Evolutionary conservation across 2,888 invertebrate species (phyloP), one percentile per base, ranked within the genome.

Genomic region (Opisthograptis luteolata): DNA sequence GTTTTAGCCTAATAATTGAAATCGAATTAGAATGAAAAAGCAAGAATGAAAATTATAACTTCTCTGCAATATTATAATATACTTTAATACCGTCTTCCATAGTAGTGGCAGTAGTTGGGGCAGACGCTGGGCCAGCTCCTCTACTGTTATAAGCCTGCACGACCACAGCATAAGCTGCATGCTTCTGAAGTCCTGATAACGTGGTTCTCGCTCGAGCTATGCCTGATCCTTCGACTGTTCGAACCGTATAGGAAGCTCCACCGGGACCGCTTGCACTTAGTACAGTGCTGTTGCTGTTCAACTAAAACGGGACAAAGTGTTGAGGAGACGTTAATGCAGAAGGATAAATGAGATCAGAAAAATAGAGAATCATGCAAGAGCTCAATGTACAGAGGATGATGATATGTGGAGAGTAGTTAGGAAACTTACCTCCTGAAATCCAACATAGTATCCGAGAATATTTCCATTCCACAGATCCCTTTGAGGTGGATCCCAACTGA

Each of bases 401-500:
- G n/a, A n/a, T n/a, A n/a, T n/a, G n/a, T n/a, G n/a, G n/a, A n/a
- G n/a, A n/a, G n/a, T n/a, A n/a, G n/a, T n/a, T 32, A n/a, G 17
- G 6, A 12, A 8, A 64, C 73, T 70, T 69, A 94, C 92, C 79
- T 94, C 94, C 77, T 96, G 95, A 90, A 95, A 96, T 64, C 96
- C 96, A 17, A 97, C 95, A 75, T 96, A 96, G 82, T 96, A 97
- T 44, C 97, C 97, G 0, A 96, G 91, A 60, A 97, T 92, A 70
- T 96, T 96, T 30, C 97, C 97, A 76, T 97, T 96, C 96, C 97
- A 97, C 53, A 95, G 92, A 73, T 96, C 96, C 66, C 95, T 92
- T 68, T 95, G 94, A 13, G 97, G 97, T 19, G 97, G 95, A 79
- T 96, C 96, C 97, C 97, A 97, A 40, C 94, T 95, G 32, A 97